Conservation (phyloP, 2,113 vertebrate genomes). For the Cercopithecus mona region DNA sequence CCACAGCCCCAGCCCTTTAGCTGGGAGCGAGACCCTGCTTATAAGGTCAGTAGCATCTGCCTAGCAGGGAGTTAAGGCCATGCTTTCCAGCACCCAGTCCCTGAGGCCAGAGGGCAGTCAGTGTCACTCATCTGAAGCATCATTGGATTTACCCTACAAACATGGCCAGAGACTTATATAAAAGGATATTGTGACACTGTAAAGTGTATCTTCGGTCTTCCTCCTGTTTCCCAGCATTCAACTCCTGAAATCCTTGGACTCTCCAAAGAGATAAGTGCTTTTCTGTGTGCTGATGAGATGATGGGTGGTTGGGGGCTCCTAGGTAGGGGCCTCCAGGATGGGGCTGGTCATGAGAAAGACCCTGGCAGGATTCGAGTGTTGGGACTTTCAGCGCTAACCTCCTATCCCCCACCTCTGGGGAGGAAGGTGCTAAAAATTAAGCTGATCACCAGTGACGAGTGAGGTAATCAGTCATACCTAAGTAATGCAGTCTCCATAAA, state of each 20-base stretch:
- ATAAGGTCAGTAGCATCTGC: no score
- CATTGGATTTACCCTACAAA: not conserved
- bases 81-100: not conserved
- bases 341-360: not conserved
- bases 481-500: not conserved
- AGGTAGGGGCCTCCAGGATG: not conserved
- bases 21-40: not conserved
- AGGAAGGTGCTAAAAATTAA: not conserved
- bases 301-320: not conserved
- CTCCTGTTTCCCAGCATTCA: not conserved
- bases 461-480: not conserved
- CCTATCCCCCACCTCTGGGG: not conserved
- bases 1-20: not conserved
- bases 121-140: not conserved
- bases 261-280: not conserved
- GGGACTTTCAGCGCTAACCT: not conserved
- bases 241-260: not conserved
- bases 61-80: accelerated
- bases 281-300: not conserved
- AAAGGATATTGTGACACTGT: not conserved
- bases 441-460: not conserved
- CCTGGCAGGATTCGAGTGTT: not conserved
- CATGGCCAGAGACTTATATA: accelerated
- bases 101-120: accelerated
- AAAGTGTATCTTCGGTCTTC: not conserved